These are phyloP conservation scores for Apis cerana DNA, from an alignment of 1,140 invertebrate genomes.

Conservation along the genomic window DNA sequence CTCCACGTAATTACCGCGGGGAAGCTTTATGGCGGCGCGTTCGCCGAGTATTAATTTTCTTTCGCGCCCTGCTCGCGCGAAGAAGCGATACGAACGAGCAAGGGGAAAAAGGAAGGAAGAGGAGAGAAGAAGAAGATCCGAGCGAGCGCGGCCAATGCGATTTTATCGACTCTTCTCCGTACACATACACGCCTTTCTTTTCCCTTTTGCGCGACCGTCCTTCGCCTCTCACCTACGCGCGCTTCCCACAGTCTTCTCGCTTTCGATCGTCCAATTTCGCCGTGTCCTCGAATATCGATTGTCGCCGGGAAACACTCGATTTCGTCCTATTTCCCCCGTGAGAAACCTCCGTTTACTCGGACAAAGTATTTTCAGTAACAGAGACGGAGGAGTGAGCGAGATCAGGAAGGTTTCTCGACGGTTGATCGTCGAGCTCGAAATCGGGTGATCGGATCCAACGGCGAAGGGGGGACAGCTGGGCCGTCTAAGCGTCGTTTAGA, in stretches of 20 bases:
- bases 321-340: no score
- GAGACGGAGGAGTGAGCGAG: no score
- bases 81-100: constrained; percentile 35
- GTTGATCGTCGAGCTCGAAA: constrained; percentile 22
- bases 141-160: constrained; percentile 55
- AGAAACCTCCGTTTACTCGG: no score
- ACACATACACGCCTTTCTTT: constrained; percentile 14
- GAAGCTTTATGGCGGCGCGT: constrained; percentile 75
- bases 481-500: constrained; percentile 39
- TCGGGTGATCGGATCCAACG: constrained; percentile 51
- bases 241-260: constrained; percentile 52
- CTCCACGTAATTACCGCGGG: constrained; percentile 75
- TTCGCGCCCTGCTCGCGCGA: constrained; percentile 51
- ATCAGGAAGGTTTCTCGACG: background rate
- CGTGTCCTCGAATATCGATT: no score
- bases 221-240: constrained; percentile 52
- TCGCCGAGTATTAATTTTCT: constrained; percentile 78
- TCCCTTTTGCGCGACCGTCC: constrained; percentile 9
- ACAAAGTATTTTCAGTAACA: no score
- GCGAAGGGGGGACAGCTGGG: constrained; percentile 31
- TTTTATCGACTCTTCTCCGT: constrained; percentile 68
- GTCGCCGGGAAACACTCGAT: no score
- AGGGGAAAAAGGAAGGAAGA: constrained; percentile 36
- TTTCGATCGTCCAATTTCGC: constrained; percentile 23
- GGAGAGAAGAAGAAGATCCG: constrained; percentile 25